Base-by-base conservation (phyloP, 1,140 invertebrate species). In the Drosophila equinoxialis region DNA sequence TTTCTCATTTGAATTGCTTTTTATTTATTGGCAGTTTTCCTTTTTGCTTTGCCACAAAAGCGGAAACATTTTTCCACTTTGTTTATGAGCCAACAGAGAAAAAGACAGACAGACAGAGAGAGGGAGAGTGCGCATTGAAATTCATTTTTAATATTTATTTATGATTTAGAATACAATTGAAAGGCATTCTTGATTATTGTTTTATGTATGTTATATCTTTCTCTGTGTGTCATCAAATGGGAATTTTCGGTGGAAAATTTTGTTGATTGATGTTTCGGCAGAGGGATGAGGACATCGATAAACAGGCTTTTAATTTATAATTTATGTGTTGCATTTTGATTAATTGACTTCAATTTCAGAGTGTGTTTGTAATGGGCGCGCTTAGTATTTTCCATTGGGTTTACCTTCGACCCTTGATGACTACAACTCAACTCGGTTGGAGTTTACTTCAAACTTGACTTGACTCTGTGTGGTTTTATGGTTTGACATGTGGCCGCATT, bases 221-320 rank as follows among this genome's bases (percentile, higher is more conserved):
- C 14, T 10, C 14, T 17, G 8, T 71, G 58, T 57, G 60, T 71
- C 66, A 65, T 65, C 64, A 59, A 69, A 65, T 48, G 58, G 23
- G 23, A 45, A 65, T 42, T 68, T 55, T 54, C 23, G 14, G 35
- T 11, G 39, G 6, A 30, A 39, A 76, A 86, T 87, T 73, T 72
- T 73, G 57, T 71, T 79, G 76, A 79, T 79, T 87, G 84, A 80
- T 83, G 72, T 37, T 37, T 20, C 10, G 20, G 48, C 41, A 42
- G 42, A 45, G 60, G 17, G 37, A 68, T 68, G 35, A 73, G 60
- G 20, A 30, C 60, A 39, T 39, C 37, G 59, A 73, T 73, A 73
- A 82, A 68, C 71, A 77, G 64, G 64, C 76, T 73, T 86, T 87
- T 87, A 87, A 87, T 87, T 80, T 87, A 87, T 87, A 87, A 87